Evolutionary conservation across 92 coral and sea anemone genomes (phyloP), one percentile per base, ranked within the genome.

Genomic region (Virgularia gustaviana): DNA sequence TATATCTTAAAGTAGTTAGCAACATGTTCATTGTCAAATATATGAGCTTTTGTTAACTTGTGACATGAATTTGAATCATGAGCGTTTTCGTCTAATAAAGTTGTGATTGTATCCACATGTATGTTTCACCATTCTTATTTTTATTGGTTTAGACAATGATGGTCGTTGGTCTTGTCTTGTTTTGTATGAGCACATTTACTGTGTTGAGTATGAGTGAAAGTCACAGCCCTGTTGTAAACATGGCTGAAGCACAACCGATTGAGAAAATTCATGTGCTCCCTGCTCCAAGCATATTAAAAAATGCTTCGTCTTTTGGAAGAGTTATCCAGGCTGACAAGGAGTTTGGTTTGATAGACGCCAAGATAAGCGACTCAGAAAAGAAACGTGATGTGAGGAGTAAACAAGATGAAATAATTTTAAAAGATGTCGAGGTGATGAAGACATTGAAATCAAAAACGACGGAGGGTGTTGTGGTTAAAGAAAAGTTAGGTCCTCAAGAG

Each of bases 391-490:
- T n/a, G n/a, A n/a, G 44, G 49, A 2, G 73, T 39, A 28, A 13
- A 16, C 13, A 49, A 31, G 23, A 4, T 33, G 22, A 49, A 25
- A 13, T 31, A 16, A n/a, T n/a, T n/a, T n/a, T n/a, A 2, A 49
- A 6, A 16, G 31, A 30, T 47, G 61, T 30, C 1, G 2, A 49
- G 22, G 36, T 47, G 24, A 16, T 31, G 4, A 3, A 44, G 51
- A 49, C 33, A 19, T 30, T 31, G 1, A 32, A 51, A 43, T 22
- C 8, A 31, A 38, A 68, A 24, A 68, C 75, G 9, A 36, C 61
- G 32, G 75, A 43, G 24, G 23, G 47, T 19, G 83, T 64, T 36
- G 78, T 79, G 36, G 81, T 79, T 38, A 80, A 73, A 19, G 44
- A 37, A 11, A 49, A 41, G 7, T 75, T 32, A 25, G 39, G 63